phyloP scores from a whole-genome alignment of 2,113 vertebrate genomes.

The Tonatia bakeri region DNA sequence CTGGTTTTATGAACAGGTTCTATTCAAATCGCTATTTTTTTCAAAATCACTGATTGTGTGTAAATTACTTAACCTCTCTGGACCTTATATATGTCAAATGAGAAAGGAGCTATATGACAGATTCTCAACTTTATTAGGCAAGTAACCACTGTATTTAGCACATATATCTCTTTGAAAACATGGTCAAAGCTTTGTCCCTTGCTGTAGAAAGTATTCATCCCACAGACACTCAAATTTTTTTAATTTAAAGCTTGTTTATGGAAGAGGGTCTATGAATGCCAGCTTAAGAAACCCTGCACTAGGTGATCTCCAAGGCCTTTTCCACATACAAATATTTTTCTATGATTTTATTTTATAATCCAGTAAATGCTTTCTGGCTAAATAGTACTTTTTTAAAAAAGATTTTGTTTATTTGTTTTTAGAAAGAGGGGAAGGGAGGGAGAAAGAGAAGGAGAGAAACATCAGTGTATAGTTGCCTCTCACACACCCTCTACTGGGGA shows the following conservation, averaged over 20 bases:
- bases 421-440: too few relatives aligned
- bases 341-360: neutral
- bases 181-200: neutral
- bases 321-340: neutral
- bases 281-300: slow-evolving; percentile 1
- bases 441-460: too few relatives aligned
- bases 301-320: neutral
- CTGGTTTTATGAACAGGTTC: neutral
- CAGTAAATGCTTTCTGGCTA: neutral
- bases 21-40: neutral
- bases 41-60: slow-evolving; percentile 1
- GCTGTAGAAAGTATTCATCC: neutral
- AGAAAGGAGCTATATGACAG: neutral
- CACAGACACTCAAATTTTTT: neutral
- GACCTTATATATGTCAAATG: neutral
- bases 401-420: too few relatives aligned
- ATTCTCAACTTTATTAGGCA: neutral
- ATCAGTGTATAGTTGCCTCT: too few relatives aligned
- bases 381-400: neutral
- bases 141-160: neutral
- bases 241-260: neutral
- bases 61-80: slow-evolving; percentile 15
- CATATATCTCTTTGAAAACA: neutral
- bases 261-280: neutral
- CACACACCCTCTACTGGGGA: too few relatives aligned